phyloP scores from a whole-genome alignment of 2,113 vertebrate species.

The Hystrix cristata region DNA sequence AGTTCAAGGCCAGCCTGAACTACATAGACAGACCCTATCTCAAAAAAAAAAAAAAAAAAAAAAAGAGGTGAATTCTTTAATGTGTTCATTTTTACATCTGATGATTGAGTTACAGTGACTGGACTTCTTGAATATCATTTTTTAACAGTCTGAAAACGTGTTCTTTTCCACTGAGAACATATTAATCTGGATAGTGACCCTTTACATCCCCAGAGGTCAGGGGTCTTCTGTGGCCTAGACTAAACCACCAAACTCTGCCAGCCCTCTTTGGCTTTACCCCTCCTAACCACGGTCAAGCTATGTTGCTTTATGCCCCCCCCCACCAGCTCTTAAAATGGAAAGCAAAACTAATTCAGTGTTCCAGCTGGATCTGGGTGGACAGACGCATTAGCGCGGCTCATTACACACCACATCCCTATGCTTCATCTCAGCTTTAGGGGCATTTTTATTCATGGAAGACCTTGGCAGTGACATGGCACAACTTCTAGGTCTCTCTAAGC shows the following conservation, averaged over 20 bases:
- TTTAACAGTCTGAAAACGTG: not conserved
- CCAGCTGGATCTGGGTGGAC: not conserved
- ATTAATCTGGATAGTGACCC: not conserved
- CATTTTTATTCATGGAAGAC: not conserved
- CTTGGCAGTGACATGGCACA: not conserved
- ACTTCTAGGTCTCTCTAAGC: not conserved
- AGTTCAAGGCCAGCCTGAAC: not conserved
- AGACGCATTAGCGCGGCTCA: accelerated
- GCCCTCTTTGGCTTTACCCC: not conserved
- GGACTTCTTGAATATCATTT: not conserved
- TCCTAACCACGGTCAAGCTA: not conserved
- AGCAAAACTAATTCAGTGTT: not conserved
- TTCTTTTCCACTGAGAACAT: not conserved
- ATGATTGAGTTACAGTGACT: not conserved
- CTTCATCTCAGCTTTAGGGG: not conserved
- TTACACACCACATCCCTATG: accelerated
- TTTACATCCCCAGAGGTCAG: not conserved
- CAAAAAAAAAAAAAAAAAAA: not conserved
- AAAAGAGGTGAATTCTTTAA: not conserved
- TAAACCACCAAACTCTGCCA: not conserved
- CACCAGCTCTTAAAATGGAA: not conserved
- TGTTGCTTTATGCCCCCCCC: not conserved
- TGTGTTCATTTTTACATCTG: not conserved
- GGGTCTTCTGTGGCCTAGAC: not conserved
- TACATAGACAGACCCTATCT: not conserved